Percentiles rank a stretch among this genome's conserved stretches.
Evolutionary conservation across 2,888 invertebrate genomes (phyloP).

Genomic region (Rutpela maculata): DNA sequence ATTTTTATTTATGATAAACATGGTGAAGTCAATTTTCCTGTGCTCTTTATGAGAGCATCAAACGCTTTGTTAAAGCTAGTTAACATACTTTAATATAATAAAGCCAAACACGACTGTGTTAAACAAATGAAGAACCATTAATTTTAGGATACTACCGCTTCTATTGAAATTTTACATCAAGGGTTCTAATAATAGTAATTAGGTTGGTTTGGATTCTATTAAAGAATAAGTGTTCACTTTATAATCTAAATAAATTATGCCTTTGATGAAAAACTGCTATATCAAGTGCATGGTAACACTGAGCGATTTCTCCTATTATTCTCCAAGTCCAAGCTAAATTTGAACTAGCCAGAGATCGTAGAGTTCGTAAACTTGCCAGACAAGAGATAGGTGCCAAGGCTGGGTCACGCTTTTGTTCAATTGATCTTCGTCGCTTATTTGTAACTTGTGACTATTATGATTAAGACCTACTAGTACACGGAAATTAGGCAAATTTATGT

Average conservation of each 20-base stretch:
- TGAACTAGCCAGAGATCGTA: not conserved
- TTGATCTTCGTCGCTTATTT: not conserved
- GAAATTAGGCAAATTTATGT: too few relatives aligned
- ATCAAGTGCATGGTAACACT: constrained; percentile 35
- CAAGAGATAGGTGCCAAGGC: not conserved
- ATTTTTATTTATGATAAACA: not conserved
- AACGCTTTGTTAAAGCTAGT: constrained; percentile 20
- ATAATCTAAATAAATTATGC: not conserved
- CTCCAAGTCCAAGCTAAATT: constrained; percentile 24
- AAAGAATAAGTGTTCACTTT: constrained; percentile 7
- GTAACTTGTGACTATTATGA: not conserved
- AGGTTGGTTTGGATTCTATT: constrained; percentile 1
- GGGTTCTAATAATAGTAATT: constrained; percentile 26
- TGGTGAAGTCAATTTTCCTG: constrained; percentile 10
- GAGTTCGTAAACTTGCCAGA: not conserved
- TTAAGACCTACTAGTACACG: too few relatives aligned
- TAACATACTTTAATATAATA: constrained; percentile 25
- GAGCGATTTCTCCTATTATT: constrained; percentile 38
- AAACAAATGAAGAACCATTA: constrained; percentile 33
- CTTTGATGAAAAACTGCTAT: not conserved
- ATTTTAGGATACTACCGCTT: constrained; percentile 23
- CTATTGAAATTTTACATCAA: constrained; percentile 9
- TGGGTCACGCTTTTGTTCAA: not conserved
- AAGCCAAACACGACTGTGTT: constrained; percentile 24
- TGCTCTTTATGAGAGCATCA: not conserved